Base-by-base conservation (phyloP, 2,113 vertebrate species). In the Lanius collurio region DNA sequence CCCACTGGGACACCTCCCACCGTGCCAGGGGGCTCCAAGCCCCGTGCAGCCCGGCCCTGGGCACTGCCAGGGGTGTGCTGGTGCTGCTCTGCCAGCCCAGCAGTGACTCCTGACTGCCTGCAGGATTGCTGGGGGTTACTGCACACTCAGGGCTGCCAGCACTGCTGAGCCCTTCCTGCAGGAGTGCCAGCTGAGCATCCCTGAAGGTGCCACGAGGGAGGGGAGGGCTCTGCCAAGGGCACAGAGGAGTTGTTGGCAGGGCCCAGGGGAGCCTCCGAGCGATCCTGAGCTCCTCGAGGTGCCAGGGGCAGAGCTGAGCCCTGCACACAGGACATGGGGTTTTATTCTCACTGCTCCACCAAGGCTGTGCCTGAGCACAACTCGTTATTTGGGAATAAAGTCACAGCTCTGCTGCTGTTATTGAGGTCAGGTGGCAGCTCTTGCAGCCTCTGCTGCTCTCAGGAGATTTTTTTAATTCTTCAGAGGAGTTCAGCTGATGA, bases 191-290 rank as follows among this genome's bases (percentile, higher is more conserved):
- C 31, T 33, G 37, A 53, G 15, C 57, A 24, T 3, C 20, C 1
- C 65, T 26, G n/a, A 0, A 0, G 16, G 3, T 44, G 10, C 6
- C 39, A 12, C 0, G 0, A 6, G 28, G 37, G n/a, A 30, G 41
- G 37, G 39, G 4, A 18, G 11, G 4, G 53, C 3, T 37, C 27
- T 70, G 57, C 85, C 57, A 1, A 1, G 63, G 41, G 17, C n/a
- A 31, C 47, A 18, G 3, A 9, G 7, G 31, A 47, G 42, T 2
- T 6, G 0, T 1, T 60, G 49, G 37, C 68, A 69, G 55, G 9
- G 15, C 83, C 23, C 31, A 15, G 44, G 2, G 31, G 13, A 41
- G 2, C 27, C n/a, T 49, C 1, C n/a, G 69, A 6, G 46, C 1
- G 11, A 23, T 28, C 30, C 18, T 12, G 65, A 13, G 5, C 41